phyloP scores from a whole-genome alignment of 92 coral and sea anemone species.

The Epizoanthus fatuus region DNA sequence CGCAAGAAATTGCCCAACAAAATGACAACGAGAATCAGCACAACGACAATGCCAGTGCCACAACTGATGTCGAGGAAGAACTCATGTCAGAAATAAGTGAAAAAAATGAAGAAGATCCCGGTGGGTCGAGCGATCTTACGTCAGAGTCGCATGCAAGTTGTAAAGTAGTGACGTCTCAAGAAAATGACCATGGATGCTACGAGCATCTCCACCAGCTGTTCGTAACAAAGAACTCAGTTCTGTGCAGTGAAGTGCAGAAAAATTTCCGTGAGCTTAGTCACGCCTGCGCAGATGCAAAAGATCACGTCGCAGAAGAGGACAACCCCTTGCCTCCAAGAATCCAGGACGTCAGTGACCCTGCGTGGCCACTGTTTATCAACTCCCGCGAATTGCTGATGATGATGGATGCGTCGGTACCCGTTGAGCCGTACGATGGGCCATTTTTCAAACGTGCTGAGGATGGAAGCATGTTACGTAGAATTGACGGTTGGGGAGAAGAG shows the following conservation, averaged over 20 bases:
- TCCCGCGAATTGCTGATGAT: constrained; percentile 90
- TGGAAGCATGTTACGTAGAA: constrained; percentile 80
- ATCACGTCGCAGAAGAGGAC: constrained; percentile 59
- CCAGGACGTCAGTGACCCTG: constrained; percentile 76
- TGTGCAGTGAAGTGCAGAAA: constrained; percentile 94
- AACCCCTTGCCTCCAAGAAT: constrained; percentile 74
- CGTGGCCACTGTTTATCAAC: constrained; percentile 94
- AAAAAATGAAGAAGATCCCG: neutral
- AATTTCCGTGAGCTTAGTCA: constrained; percentile 91
- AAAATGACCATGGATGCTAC: constrained; percentile 18
- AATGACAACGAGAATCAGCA: neutral
- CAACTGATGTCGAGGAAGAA: neutral
- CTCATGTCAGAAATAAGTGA: neutral
- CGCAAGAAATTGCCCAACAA: constrained; percentile 10
- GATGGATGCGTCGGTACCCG: constrained; percentile 96
- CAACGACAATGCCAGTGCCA: neutral
- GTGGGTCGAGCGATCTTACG: neutral
- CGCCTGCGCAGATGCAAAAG: constrained; percentile 80
- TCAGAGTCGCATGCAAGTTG: constrained; percentile 10
- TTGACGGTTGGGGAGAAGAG: constrained; percentile 97
- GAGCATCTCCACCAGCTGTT: constrained; percentile 97
- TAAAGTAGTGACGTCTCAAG: constrained; percentile 13
- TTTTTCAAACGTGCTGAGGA: constrained; percentile 85
- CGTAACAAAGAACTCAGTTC: constrained; percentile 94
- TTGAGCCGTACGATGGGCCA: constrained; percentile 48